Percentiles rank a stretch among this genome's conserved stretches.
Evolutionary conservation across 2,888 invertebrate genomes (phyloP).

Genomic region (Diplazon laetatorius): DNA sequence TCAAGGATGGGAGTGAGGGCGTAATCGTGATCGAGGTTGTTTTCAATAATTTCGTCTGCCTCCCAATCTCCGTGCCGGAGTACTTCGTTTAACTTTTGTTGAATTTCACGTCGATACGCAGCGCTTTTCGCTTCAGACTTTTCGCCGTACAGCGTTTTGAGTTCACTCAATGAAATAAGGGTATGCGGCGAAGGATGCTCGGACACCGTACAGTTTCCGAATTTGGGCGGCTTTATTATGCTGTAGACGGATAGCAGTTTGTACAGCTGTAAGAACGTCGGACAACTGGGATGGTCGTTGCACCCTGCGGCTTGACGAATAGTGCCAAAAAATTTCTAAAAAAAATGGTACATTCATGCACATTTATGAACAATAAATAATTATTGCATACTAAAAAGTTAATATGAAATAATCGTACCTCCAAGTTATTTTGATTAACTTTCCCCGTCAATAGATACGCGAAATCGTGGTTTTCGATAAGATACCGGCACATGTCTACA

Average conservation of each 20-base stretch:
- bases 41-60: not conserved
- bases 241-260: not conserved
- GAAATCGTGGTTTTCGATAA: slow-evolving; percentile 46
- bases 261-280: not conserved
- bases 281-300: not conserved
- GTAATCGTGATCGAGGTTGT: not conserved
- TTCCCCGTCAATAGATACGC: slow-evolving; percentile 33
- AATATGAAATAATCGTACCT: slow-evolving; percentile 37
- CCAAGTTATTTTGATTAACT: slow-evolving; percentile 64
- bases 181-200: not conserved
- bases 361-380: no score
- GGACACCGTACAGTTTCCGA: not conserved
- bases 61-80: not conserved
- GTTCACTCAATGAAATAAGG: not conserved
- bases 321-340: not conserved
- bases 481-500: slow-evolving; percentile 48
- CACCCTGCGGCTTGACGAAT: slow-evolving; percentile 2
- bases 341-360: not conserved
- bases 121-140: not conserved
- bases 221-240: not conserved
- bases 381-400: no score
- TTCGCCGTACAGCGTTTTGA: not conserved
- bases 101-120: not conserved
- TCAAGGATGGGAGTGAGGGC: slow-evolving; percentile 18
- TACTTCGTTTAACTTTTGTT: not conserved